A percentile compares a stretch with the other conserved stretches of the same genome.
Evolutionary conservation across 2,888 invertebrate genomes (phyloP).

Genomic region (Lacanobia oleracea): DNA sequence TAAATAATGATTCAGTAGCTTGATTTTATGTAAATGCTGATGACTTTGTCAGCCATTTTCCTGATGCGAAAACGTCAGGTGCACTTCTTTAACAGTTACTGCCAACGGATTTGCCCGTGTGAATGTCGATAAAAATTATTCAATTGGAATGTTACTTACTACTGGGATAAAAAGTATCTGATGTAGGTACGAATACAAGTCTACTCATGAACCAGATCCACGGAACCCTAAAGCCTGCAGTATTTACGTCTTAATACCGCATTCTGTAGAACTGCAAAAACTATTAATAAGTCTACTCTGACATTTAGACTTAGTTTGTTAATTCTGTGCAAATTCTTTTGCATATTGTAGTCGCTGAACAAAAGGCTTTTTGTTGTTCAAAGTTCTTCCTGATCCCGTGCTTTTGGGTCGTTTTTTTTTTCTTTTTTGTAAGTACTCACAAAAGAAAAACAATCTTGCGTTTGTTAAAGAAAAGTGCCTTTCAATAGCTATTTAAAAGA

Average conservation of each 20-base stretch:
- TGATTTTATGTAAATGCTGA: constrained; percentile 6
- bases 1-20: not conserved
- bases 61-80: not conserved
- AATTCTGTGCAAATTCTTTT: not conserved
- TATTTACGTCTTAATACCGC: constrained; percentile 40
- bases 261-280: constrained; percentile 29
- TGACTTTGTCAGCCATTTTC: not conserved
- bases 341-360: not conserved
- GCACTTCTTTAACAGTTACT: not conserved
- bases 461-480: no score
- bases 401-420: no score
- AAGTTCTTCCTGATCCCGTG: no score
- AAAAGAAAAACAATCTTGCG: no score
- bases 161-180: not conserved
- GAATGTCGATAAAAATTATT: not conserved
- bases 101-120: not conserved
- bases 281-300: constrained; percentile 12
- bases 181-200: not conserved
- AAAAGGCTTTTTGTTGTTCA: not conserved
- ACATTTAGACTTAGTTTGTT: constrained; percentile 24
- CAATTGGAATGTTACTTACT: no score
- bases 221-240: constrained; percentile 33
- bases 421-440: no score
- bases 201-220: not conserved
- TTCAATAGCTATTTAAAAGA: no score